phyloP scores from a whole-genome alignment of 2,113 vertebrate species.

The Chaetodon trifascialis region DNA sequence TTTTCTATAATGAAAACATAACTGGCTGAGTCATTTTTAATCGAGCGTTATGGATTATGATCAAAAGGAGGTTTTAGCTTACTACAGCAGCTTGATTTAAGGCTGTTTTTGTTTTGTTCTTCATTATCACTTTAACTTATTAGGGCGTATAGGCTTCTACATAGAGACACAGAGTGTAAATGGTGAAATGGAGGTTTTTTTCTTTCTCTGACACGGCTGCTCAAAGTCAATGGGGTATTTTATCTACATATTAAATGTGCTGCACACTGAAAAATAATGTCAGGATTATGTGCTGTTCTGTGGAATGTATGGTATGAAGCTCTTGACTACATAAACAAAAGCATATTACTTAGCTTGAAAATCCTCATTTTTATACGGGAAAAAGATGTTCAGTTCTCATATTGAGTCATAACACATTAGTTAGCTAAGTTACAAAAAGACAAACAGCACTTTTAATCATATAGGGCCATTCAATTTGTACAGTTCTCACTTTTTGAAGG shows the following conservation, averaged over 20 bases:
- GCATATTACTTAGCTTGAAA: background rate
- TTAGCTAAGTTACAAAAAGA: background rate
- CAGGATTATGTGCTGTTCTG: constrained; percentile 26
- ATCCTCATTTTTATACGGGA: background rate
- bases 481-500: background rate
- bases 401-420: too few relatives aligned
- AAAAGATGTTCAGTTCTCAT: background rate
- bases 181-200: constrained; percentile 35
- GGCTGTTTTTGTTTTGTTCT: constrained; percentile 60
- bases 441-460: background rate
- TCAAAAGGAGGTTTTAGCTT: constrained; percentile 57
- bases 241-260: constrained; percentile 63
- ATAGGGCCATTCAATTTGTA: background rate
- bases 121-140: constrained; percentile 74
- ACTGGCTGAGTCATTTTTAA: constrained; percentile 73
- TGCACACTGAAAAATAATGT: constrained; percentile 35
- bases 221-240: constrained; percentile 55
- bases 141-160: constrained; percentile 58
- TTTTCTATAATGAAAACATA: constrained; percentile 68
- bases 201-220: constrained; percentile 28
- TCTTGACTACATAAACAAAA: background rate
- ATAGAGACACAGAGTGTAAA: constrained; percentile 47
- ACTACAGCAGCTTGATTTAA: constrained; percentile 62
- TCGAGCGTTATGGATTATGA: constrained; percentile 66
- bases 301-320: background rate